Base-by-base conservation (phyloP, 2,113 vertebrate genomes). In the Leucoraja erinaceus region DNA sequence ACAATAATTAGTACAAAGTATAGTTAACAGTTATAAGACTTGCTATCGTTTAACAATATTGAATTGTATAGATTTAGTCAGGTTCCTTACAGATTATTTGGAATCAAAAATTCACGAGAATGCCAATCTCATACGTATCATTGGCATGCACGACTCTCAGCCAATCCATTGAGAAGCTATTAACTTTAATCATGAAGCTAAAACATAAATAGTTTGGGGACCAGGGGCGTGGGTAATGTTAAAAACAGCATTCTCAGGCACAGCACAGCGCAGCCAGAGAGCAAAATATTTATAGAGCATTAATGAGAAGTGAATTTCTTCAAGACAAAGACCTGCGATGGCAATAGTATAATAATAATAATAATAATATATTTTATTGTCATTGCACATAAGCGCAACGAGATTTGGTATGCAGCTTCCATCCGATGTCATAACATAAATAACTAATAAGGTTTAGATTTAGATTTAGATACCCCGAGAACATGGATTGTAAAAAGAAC, bases 161-260 rank as follows among this genome's bases (percentile, higher is more conserved):
- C 33, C 68, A 25, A 91, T 72, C 68, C 86, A 61, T 88, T 88
- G 59, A 88, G 28, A 63, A 88, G 83, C n/a, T 91, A 22, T 91
- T 72, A 91, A 91, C 33, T 47, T 70, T 74, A 91, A 54, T 91
- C 33, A 38, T 74, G 38, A 91, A 91, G 31, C 22, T 72, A 47
- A 91, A 74, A 72, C 68, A 91, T 72, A 91, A 91, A 74, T 91
- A 54, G 90, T 74, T 72, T 91, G 38, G 66, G 59, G 90, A 47
- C 66, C 66, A 70, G 90, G 90, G 90, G 66, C 38, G 33, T 91
- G 90, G 90, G 90, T 91, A 91, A 91, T 91, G 68, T 91, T 91
- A 72, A 91, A 91, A 74, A 68, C 38, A 91, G 68, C 90, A 91
- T 91, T 91, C 88, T 54, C 90, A 91, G 66, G 90, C 90, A 91